Base-by-base conservation (phyloP, 2,888 invertebrate species). In the Anorthoa munda region DNA sequence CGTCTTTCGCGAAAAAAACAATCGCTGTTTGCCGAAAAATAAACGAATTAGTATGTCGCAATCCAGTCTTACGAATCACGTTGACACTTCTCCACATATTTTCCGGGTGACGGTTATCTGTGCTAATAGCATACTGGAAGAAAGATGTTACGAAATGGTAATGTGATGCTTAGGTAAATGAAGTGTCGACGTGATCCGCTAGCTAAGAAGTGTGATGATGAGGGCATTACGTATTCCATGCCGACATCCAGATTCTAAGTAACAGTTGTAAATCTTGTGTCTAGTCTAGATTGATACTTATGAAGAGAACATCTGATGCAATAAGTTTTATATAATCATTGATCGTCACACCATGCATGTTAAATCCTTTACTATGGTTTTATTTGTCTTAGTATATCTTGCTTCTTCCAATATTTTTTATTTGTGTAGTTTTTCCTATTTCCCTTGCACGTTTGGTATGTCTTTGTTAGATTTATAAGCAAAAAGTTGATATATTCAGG, bases 141-240 rank as follows among this genome's bases (percentile, higher is more conserved):
- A 89, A 85, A 87, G 73, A 77, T 73, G 50, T 89, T 85, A 83
- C 77, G 83, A 78, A 86, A 88, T 26, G 26, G 23, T 75, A 81
- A 77, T 82, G 82, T 77, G 82, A 72, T 81, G 76, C 70, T 79
- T 75, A 82, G 74, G 73, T 82, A 86, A 86, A 88, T 79, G 77
- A 81, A 51, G 61, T 66, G 26, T 3, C 17, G 45, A 81, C 77
- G 78, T 81, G 84, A 66, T 68, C 69, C 15, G 67, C 72, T 56
- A 26, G 56, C 51, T 59, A 67, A 66, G 48, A 1, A 17, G 18
- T 39, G 7, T 55, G 58, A 7, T 75, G 74, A 82, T 67, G 71
- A 60, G 21, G 23, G 2, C 59, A 71, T 81, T 82, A 79, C 79
- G 61, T 82, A 82, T 81, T 70, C 74, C 13, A 18, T 31, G 17